Percentiles rank a stretch among this genome's conserved stretches.
phyloP scores from a whole-genome alignment of 1,140 invertebrate genomes.

The Eulimnadia texana region DNA sequence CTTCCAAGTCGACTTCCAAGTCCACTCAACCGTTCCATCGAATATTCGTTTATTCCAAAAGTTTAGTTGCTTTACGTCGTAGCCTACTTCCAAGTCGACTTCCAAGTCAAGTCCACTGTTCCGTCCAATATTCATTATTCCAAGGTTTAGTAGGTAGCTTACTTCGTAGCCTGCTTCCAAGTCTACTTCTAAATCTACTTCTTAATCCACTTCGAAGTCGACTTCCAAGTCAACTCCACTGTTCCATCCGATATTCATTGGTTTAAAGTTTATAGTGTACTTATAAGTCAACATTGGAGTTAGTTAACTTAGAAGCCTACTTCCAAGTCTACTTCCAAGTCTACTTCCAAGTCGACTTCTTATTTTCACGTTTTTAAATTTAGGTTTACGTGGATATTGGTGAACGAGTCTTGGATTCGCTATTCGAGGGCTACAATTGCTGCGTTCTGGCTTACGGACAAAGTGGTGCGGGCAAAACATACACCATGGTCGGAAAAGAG shows the following conservation, averaged over 20 bases:
- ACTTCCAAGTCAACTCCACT: too few species aligned
- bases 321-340: neutral
- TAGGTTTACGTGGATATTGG: constrained; percentile 52
- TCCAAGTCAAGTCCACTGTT: too few species aligned
- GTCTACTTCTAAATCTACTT: too few species aligned
- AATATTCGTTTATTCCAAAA: too few species aligned
- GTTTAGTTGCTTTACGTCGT: too few species aligned
- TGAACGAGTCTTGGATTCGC: constrained; percentile 39
- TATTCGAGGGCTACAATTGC: constrained; percentile 40
- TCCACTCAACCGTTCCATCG: too few species aligned
- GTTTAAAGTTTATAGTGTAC: neutral
- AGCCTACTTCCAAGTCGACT: too few species aligned
- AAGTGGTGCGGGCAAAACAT: constrained; percentile 61
- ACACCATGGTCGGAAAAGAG: constrained; percentile 53
- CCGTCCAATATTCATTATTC: too few species aligned
- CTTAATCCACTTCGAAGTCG: too few species aligned
- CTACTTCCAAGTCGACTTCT: neutral
- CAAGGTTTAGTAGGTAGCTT: too few species aligned
- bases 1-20: too few species aligned
- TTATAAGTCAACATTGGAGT: neutral
- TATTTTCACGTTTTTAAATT: neutral
- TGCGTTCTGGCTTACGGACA: constrained; percentile 63
- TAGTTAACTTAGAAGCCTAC: neutral
- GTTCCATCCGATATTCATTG: neutral
- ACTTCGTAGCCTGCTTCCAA: too few species aligned